Base-by-base conservation (phyloP, 1,140 invertebrate genomes). In the Bombus superbus region DNA sequence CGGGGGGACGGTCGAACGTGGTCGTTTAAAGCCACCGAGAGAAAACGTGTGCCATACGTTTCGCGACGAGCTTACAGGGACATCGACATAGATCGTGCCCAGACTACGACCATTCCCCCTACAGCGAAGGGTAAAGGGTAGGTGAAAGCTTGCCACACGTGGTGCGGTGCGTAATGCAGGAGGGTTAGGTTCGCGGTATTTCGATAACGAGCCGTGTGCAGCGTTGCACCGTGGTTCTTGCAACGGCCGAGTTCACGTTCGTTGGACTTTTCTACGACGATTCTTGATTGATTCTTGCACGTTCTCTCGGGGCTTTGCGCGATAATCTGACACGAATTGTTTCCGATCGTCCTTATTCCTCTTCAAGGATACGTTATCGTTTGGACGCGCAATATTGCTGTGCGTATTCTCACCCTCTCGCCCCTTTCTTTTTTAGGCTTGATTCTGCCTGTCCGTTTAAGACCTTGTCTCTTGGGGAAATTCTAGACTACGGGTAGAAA, bases 121-220 rank as follows among this genome's bases (percentile, higher is more conserved):
- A 53, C 47, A 53, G 32, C 22, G 53, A 32, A 28, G 18, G 35
- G 59, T 11, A 10, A n/a, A 25, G 18, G 57, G 22, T 35, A 32
- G 28, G 25, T 15, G 4, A 42, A 42, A 28, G 25, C 44, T 44
- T 25, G 38, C 22, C 76, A 57, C 80, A 57, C 57, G 76, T 47
- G 59, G n/a, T 22, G 6, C 15, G 13, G 15, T 72, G 80, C 76
- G 47, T 81, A 86, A 86, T 82, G 86, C 57, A 38, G 40, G 62
- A n/a, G 69, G 44, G 44, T 32, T 32, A 32, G 32, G 32, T 32
- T 32, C 32, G 32, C 32, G 81, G 57, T 85, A 57, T 66, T 62
- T 77, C 83, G 86, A 88, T 89, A 89, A 85, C 57, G 74, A 85
- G 44, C 53, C 57, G 71, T 81, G 53, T 81, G 53, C 71, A 57